A percentile compares a stretch with the other conserved stretches of the same genome.
Conservation (phyloP, 2,888 invertebrate genomes). For the Galerucella nymphaeae region DNA sequence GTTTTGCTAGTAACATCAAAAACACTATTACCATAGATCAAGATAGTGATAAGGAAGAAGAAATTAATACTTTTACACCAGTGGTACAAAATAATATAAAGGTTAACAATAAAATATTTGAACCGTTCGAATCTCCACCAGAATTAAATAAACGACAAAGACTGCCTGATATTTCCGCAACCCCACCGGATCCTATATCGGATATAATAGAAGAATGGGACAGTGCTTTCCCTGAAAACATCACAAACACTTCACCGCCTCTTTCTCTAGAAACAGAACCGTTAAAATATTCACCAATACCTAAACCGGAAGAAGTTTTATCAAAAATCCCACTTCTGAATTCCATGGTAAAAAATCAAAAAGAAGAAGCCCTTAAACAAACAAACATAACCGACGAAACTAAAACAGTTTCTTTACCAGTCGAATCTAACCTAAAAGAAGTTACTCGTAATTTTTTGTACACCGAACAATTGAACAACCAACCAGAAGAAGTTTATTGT, state of each 20-base stretch:
- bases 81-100: slow-evolving; percentile 20
- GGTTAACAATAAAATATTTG: slow-evolving; percentile 34
- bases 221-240: slow-evolving; percentile 35
- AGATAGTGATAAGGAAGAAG: slow-evolving; percentile 14
- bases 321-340: slow-evolving; percentile 46
- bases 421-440: slow-evolving; percentile 42
- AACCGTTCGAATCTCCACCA: slow-evolving; percentile 32
- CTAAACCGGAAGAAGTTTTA: slow-evolving; percentile 41
- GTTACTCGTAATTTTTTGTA: slow-evolving; percentile 57
- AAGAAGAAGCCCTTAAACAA: slow-evolving; percentile 36
- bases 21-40: neutral
- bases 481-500: slow-evolving; percentile 50
- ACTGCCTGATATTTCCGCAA: slow-evolving; percentile 30
- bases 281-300: slow-evolving; percentile 19
- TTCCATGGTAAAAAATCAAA: slow-evolving; percentile 43
- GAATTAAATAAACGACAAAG: slow-evolving; percentile 41
- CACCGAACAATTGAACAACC: slow-evolving; percentile 55
- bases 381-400: slow-evolving; percentile 49
- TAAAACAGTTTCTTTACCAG: slow-evolving; percentile 48
- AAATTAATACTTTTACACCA: slow-evolving; percentile 16
- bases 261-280: slow-evolving; percentile 39
- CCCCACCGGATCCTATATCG: slow-evolving; percentile 29
- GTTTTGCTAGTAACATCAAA: slow-evolving; percentile 11
- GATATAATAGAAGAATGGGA: slow-evolving; percentile 47
- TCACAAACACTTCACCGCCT: slow-evolving; percentile 44